Conservation (phyloP, 2,113 vertebrate species). For the Neolamprologus fasciatus region DNA sequence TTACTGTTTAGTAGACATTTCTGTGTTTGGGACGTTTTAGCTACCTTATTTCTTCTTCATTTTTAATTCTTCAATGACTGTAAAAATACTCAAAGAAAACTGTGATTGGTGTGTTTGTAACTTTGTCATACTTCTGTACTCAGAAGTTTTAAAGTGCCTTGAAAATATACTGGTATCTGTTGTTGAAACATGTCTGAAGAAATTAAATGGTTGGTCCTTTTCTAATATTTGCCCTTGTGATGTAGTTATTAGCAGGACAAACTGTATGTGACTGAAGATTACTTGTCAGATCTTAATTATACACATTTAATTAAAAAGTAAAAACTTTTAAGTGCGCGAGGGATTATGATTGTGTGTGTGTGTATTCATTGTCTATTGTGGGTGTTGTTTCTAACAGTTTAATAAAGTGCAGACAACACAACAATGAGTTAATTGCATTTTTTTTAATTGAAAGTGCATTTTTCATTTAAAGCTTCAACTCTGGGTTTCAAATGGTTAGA, state of each 20-base stretch:
- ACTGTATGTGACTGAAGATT: neutral
- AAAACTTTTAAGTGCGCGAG: neutral
- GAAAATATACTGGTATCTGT: neutral
- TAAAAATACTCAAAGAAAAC: neutral
- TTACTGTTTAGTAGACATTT: neutral
- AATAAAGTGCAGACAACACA: neutral
- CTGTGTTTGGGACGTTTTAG: neutral
- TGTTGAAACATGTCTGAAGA: neutral
- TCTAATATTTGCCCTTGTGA: neutral
- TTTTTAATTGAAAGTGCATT: neutral
- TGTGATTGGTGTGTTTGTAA: neutral
- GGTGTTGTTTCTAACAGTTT: rapidly evolving
- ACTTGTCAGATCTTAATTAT: neutral
- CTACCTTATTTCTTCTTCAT: neutral
- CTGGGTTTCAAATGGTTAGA: neutral
- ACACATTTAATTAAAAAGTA: neutral
- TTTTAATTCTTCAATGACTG: neutral
- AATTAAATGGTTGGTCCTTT: neutral
- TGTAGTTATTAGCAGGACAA: neutral
- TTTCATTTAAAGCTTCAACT: neutral
- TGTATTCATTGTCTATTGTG: neutral
- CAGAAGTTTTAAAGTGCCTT: neutral
- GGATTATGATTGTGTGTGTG: neutral
- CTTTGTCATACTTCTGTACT: neutral
- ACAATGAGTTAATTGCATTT: neutral